A percentile compares a stretch with the other conserved stretches of the same genome.
Conservation (phyloP, 2,888 invertebrate species). For the Harpalus rufipes region DNA sequence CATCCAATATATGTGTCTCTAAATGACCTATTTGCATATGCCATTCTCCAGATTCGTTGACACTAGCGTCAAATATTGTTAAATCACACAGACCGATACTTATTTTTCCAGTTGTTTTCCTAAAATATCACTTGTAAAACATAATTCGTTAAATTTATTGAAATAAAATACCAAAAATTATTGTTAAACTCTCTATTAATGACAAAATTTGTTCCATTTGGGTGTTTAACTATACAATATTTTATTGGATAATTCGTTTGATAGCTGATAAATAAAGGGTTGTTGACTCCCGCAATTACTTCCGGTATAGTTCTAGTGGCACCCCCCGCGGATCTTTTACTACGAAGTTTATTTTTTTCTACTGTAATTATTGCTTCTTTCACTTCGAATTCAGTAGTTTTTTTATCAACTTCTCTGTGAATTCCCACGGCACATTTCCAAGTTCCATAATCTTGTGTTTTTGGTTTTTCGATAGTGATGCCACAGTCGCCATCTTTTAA, state of each 20-base stretch:
- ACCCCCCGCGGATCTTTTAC: not conserved
- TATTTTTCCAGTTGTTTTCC: slow-evolving; percentile 16
- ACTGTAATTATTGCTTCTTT: slow-evolving; percentile 61
- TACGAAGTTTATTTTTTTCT: slow-evolving; percentile 1
- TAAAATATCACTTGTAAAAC: not conserved
- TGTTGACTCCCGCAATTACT: slow-evolving; percentile 52
- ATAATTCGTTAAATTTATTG: not conserved
- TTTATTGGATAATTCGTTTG: slow-evolving; percentile 57
- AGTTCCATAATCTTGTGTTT: slow-evolving; percentile 75
- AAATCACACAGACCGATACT: slow-evolving; percentile 77
- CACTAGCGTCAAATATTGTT: slow-evolving; percentile 74
- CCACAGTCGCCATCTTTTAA: slow-evolving; percentile 78
- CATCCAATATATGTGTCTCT: slow-evolving; percentile 75
- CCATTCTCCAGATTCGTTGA: slow-evolving; percentile 77
- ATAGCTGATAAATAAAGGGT: slow-evolving; percentile 56
- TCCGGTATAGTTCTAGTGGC: slow-evolving; percentile 26
- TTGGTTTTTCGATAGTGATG: slow-evolving; percentile 77
- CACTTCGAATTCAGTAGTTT: slow-evolving; percentile 40
- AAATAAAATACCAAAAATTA: slow-evolving; percentile 38
- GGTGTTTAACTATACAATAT: slow-evolving; percentile 68
- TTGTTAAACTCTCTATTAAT: slow-evolving; percentile 52
- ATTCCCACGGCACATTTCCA: slow-evolving; percentile 79
- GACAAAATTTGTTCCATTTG: slow-evolving; percentile 62
- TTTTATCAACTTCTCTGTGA: slow-evolving; percentile 69
- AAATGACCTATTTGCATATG: slow-evolving; percentile 78